Base-by-base conservation (phyloP, 2,113 vertebrate species). In the Toxotes jaculatrix region DNA sequence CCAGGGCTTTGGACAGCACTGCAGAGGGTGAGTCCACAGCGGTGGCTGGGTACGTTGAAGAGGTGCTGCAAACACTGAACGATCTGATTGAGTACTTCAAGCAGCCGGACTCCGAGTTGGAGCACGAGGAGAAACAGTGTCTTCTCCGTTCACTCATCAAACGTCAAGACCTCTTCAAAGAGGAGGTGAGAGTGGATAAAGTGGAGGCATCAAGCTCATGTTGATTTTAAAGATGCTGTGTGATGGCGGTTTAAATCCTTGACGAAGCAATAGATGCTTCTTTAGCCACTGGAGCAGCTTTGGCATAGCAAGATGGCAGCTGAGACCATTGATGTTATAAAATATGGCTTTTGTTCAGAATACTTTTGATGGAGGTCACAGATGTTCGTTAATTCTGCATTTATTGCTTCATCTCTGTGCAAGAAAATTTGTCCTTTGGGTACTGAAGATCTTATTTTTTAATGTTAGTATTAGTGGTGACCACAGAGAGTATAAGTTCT, bases 81-180 rank as follows among this genome's bases (percentile, higher is more conserved):
- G 98, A 99, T 86, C 94, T 99, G 75, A 99, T 99, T 16, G 95
- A 95, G 85, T 99, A 99, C 78, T 99, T 99, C 90, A 96, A 97
- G 89, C 97, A 97, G 92, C 98, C 98, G 0, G 94, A 97, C 91
- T 96, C 96, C 32, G 96, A 97, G 80, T 92, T 98, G 88, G 96
- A 95, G 82, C 97, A 99, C 0, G 98, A 99, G 92, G 96, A 98
- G 89, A 99, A 98, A 72, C 98, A 99, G 91, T 96, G 91, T 90
- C 97, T 97, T 61, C 97, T 99, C 53, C 96, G 98, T 14, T 99
- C 97, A 0, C 97, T 99, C 82, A 99, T 98, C 93, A 99, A 99
- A 85, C 96, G 97, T 31, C 98, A 99, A 90, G 98, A 99, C 82
- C 96, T 99, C 80, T 99, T 99, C 92, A 99, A 99, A 92, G 98